Evolutionary conservation across 2,888 invertebrate genomes (phyloP).

Genomic region (Stegana nigrithorax): DNA sequence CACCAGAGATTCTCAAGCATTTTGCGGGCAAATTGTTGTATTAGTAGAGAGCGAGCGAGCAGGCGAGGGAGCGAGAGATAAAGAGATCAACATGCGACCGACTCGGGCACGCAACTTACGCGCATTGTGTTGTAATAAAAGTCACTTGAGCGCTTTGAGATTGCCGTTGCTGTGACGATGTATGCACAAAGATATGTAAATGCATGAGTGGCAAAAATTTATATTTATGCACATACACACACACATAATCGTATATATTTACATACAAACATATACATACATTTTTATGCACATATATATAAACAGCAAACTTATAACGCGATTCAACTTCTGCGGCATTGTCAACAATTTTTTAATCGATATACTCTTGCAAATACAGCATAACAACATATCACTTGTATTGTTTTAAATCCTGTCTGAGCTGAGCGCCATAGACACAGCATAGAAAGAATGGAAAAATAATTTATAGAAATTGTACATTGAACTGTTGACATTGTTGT

Average conservation of each 20-base stretch:
- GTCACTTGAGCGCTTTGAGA: constrained; percentile 61
- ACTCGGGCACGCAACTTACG: constrained; percentile 28
- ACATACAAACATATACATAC: neutral
- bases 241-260: no score
- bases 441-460: constrained; percentile 20
- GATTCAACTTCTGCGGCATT: neutral
- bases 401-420: constrained; percentile 59
- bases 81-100: neutral
- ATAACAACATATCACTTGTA: constrained; percentile 11
- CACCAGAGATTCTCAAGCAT: constrained; percentile 56
- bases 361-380: neutral
- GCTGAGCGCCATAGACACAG: constrained; percentile 45
- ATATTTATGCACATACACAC: no score
- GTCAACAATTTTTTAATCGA: constrained; percentile 2
- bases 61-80: neutral
- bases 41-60: neutral
- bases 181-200: constrained; percentile 45
- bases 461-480: constrained; percentile 45
- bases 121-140: no score
- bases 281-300: neutral
- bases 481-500: constrained; percentile 41
- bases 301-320: no score
- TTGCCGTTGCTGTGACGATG: constrained; percentile 40
- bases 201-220: no score
- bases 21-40: constrained; percentile 58